Base-by-base conservation (phyloP, 2,888 invertebrate genomes). In the Tryphoninae sp. region DNA sequence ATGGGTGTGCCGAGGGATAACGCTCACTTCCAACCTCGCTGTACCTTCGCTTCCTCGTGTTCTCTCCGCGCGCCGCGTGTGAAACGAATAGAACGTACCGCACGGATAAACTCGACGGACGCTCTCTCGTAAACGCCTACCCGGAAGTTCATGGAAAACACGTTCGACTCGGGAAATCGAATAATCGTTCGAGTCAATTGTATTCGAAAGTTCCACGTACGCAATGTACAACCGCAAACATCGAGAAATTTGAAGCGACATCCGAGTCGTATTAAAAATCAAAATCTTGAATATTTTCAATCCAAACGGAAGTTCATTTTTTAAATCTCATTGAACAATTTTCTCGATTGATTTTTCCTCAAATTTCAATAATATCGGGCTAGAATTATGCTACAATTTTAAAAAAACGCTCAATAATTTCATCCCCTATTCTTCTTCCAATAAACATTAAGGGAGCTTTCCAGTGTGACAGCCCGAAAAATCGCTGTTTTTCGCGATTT, bases 71-170 rank as follows among this genome's bases (percentile, higher is more conserved):
- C 51, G 55, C 73, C 71, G 71, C 68, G 76, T 78, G 71, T 81
- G 67, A 78, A 78, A 62, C 42, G 49, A 71, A 82, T 76, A 69
- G 84, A 82, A 83, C 75, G 26, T 33, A 62, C 42, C 49, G 42
- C 55, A 55, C 61, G 11, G 19, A 58, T 42, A 9, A 67, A 62
- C 59, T 22, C 42, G 62, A 72, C 33, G 42, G 19, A 55, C 16
- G 51, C 51, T 16, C 73, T 59, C 76, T 80, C 85, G 82, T 84
- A 87, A 87, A 87, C 86, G 86, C 83, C 78, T 75, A 88, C 83
- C 86, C 85, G 87, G 86, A 88, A 88, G 81, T 86, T 81, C 80
- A 86, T 80, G 80, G 85, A 86, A 86, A 87, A 86, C 85, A 68
- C 85, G 85, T 84, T 86, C 85, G 69, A 82, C 76, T 74, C 72